These are phyloP conservation scores for Arvicanthis niloticus DNA, from an alignment of 2,113 vertebrate genomes.

Conservation along the genomic window DNA sequence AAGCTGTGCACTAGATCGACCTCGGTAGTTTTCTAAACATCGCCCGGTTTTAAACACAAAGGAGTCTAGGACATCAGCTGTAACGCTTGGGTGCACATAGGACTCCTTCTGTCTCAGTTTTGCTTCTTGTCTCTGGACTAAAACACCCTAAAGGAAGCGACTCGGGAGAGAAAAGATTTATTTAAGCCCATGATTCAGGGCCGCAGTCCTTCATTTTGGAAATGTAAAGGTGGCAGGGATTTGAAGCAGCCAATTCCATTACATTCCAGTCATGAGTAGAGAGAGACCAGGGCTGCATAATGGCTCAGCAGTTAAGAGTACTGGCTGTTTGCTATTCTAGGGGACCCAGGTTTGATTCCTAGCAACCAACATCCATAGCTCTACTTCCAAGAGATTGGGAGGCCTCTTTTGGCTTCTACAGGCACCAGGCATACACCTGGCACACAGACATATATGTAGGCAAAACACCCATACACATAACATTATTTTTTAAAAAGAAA, in stretches of 20 bases:
- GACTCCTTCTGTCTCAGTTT: background rate
- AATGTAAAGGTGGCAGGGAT: background rate
- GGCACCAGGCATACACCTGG: background rate
- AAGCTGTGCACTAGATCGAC: background rate
- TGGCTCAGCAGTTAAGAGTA: background rate
- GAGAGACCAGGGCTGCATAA: background rate
- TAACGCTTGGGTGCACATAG: background rate
- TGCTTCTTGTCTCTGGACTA: background rate
- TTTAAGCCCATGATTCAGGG: background rate
- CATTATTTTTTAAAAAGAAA: background rate
- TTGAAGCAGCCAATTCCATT: background rate
- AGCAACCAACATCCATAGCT: background rate
- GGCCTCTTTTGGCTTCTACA: background rate
- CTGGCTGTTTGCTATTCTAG: background rate
- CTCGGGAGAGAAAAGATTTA: background rate
- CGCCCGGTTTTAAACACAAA: background rate
- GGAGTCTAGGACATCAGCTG: background rate
- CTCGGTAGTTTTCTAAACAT: background rate
- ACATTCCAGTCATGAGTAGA: background rate
- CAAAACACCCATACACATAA: background rate
- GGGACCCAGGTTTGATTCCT: background rate
- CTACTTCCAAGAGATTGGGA: background rate
- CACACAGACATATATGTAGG: background rate
- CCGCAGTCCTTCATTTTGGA: background rate
- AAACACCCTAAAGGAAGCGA: background rate